Evolutionary conservation across 2,888 invertebrate species (phyloP).

Genomic region (Muscina levida): DNA sequence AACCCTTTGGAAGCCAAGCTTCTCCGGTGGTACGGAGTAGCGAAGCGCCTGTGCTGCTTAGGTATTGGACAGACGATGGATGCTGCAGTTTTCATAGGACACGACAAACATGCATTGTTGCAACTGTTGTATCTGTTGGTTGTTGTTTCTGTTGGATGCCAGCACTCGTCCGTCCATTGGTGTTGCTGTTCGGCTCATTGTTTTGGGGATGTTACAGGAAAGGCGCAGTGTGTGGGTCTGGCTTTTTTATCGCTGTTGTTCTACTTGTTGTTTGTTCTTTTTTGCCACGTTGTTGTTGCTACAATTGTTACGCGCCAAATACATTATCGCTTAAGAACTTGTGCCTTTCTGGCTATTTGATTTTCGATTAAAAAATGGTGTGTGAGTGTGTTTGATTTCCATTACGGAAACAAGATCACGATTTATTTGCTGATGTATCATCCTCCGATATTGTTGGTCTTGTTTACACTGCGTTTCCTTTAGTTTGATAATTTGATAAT

Average conservation of each 20-base stretch:
- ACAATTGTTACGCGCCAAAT: constrained; percentile 67
- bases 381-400: constrained; percentile 64
- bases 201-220: constrained; percentile 40
- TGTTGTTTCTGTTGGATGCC: constrained; percentile 63
- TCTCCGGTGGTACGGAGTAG: constrained; percentile 37
- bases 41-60: constrained; percentile 60
- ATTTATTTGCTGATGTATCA: constrained; percentile 72
- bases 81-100: constrained; percentile 67
- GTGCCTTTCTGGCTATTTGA: constrained; percentile 46
- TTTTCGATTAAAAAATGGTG: constrained; percentile 67
- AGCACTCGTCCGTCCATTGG: constrained; percentile 37
- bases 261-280: constrained; percentile 69
- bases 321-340: constrained; percentile 59
- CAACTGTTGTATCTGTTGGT: constrained; percentile 65
- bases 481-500: constrained; percentile 12
- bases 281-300: constrained; percentile 73
- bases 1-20: constrained; percentile 45
- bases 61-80: constrained; percentile 45
- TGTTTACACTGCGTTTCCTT: constrained; percentile 1
- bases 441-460: constrained; percentile 66
- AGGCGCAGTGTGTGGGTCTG: constrained; percentile 58
- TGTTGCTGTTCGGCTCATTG: background rate
- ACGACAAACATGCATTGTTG: constrained; percentile 70
- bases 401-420: constrained; percentile 78
- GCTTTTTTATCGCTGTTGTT: constrained; percentile 65